phyloP scores from a whole-genome alignment of 2,113 vertebrate species.

The Clupea harengus region DNA sequence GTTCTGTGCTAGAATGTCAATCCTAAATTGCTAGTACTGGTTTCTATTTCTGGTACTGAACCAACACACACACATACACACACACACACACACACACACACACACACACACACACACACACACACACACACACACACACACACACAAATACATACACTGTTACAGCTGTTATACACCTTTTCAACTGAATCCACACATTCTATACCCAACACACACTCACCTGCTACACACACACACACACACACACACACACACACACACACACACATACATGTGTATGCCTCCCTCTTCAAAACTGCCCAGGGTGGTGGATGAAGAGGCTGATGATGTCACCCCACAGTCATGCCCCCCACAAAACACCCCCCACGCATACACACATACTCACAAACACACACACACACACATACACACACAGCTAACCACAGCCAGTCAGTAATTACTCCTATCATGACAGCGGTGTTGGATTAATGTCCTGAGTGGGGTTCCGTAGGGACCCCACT shows the following conservation, averaged over 20 bases:
- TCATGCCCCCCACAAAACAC: slow-evolving; percentile 27
- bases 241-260: no score
- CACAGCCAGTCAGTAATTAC: slow-evolving; percentile 52
- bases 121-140: background rate
- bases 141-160: no score
- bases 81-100: background rate
- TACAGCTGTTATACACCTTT: no score
- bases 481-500: slow-evolving; percentile 38
- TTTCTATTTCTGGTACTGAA: background rate
- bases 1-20: background rate
- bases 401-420: background rate
- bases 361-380: background rate
- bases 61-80: background rate
- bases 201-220: no score
- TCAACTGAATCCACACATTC: no score
- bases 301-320: slow-evolving; percentile 30
- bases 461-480: slow-evolving; percentile 47
- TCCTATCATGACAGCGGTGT: slow-evolving; percentile 55
- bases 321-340: slow-evolving; percentile 52
- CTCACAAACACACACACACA: background rate
- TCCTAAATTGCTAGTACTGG: background rate
- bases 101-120: slow-evolving; percentile 2
- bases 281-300: background rate
- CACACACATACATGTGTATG: background rate
- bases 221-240: no score